A percentile compares a stretch with the other conserved stretches of the same genome.
These are phyloP conservation scores for Solea senegalensis DNA, from an alignment of 2,113 vertebrate genomes.

Conservation along the genomic window DNA sequence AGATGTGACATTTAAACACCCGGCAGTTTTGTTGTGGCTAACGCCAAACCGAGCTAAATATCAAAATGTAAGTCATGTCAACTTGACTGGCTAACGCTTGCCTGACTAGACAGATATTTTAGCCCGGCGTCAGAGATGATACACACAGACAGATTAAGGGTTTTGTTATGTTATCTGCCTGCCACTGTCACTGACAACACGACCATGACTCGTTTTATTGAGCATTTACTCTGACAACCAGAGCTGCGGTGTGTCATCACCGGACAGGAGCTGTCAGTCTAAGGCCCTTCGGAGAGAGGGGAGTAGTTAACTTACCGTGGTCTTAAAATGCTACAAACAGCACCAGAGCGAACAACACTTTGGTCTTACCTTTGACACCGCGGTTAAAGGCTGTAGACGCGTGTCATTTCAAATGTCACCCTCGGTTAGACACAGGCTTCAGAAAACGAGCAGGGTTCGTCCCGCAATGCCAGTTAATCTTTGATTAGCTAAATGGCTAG, in stretches of 20 bases:
- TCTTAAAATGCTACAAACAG: constrained; percentile 33
- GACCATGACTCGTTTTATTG: not conserved
- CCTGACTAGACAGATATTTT: not conserved
- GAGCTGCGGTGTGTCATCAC: constrained; percentile 35
- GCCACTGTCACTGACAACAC: not conserved
- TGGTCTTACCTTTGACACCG: constrained; percentile 59
- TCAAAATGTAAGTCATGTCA: not conserved
- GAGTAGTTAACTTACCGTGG: constrained; percentile 46
- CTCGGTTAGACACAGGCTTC: constrained; percentile 7
- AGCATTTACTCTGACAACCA: constrained; percentile 31
- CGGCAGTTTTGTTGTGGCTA: too few relatives aligned
- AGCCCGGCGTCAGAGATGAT: not conserved
- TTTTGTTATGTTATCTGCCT: not conserved
- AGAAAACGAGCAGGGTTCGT: constrained; percentile 29
- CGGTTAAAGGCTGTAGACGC: constrained; percentile 11
- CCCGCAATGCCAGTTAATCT: constrained; percentile 46
- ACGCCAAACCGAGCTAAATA: too few relatives aligned
- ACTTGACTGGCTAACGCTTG: not conserved
- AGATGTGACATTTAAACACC: not conserved
- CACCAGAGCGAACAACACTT: not conserved
- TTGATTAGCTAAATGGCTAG: constrained; percentile 66
- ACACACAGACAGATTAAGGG: not conserved
- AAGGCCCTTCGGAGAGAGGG: constrained; percentile 51
- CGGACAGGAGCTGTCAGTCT: constrained; percentile 53
- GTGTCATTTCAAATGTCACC: constrained; percentile 59